Percentiles rank a stretch among this genome's conserved stretches.
Conservation (phyloP, 2,113 vertebrate genomes). For the Spheniscus mendiculus region DNA sequence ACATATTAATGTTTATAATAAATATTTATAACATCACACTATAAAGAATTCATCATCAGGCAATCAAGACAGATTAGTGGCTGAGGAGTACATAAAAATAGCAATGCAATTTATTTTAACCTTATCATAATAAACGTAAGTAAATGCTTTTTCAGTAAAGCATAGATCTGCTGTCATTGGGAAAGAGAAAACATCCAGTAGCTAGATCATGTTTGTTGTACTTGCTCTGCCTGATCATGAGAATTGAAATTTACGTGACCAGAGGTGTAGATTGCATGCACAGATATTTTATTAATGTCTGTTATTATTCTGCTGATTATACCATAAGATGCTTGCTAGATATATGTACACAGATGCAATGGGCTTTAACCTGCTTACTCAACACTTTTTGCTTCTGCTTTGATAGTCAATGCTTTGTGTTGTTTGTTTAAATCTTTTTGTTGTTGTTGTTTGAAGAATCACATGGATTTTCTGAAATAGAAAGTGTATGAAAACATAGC, state of each 20-base stretch:
- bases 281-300: background rate
- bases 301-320: background rate
- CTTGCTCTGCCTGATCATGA: background rate
- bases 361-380: background rate
- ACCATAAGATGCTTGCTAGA: background rate
- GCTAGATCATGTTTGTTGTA: background rate
- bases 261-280: background rate
- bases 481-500: background rate
- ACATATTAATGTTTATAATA: conserved; percentile 20
- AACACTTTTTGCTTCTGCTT: background rate
- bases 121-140: conserved; percentile 7
- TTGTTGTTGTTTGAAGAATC: background rate
- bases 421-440: background rate
- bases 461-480: background rate
- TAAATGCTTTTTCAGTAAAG: conserved; percentile 27
- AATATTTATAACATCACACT: background rate
- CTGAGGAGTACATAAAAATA: background rate
- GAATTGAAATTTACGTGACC: conserved; percentile 2
- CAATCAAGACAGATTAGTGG: conserved; percentile 17
- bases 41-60: conserved; percentile 27
- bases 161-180: background rate
- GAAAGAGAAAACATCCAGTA: background rate
- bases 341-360: background rate
- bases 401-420: background rate
- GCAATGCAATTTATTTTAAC: conserved; percentile 9